Percentiles rank a stretch among this genome's conserved stretches.
phyloP scores from a whole-genome alignment of 2,888 invertebrate genomes.

The Tipula confusa region DNA sequence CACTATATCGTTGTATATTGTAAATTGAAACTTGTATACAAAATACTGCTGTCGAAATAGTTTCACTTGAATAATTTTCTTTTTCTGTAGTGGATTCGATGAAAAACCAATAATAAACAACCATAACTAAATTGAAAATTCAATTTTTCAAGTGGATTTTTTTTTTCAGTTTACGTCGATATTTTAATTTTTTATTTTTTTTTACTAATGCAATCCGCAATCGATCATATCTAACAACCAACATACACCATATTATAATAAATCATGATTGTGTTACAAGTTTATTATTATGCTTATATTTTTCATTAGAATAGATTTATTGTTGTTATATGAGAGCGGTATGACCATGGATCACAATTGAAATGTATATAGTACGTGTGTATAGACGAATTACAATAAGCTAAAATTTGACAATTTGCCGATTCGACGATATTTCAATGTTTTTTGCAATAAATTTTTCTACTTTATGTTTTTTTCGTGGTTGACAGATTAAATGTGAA shows the following conservation, averaged over 20 bases:
- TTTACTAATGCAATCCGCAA: not conserved
- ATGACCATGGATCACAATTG: not conserved
- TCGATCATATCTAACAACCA: not conserved
- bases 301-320: not conserved
- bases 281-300: not conserved
- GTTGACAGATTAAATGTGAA: not conserved
- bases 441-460: not conserved
- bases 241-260: not conserved
- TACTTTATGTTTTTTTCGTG: not conserved
- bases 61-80: not conserved
- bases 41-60: not conserved
- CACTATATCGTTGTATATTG: not conserved
- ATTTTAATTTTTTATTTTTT: too few relatives aligned
- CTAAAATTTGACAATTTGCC: not conserved
- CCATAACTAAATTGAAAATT: not conserved
- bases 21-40: not conserved
- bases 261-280: not conserved
- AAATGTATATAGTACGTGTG: not conserved
- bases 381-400: not conserved
- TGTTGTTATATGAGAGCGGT: not conserved
- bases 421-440: not conserved
- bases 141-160: constrained; percentile 12
- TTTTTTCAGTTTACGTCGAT: not conserved
- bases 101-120: not conserved
- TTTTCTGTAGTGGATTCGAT: not conserved